Evolutionary conservation across 92 coral and sea anemone species (phyloP), one percentile per base, ranked within the genome.

Genomic region (Heliopora coerulea): DNA sequence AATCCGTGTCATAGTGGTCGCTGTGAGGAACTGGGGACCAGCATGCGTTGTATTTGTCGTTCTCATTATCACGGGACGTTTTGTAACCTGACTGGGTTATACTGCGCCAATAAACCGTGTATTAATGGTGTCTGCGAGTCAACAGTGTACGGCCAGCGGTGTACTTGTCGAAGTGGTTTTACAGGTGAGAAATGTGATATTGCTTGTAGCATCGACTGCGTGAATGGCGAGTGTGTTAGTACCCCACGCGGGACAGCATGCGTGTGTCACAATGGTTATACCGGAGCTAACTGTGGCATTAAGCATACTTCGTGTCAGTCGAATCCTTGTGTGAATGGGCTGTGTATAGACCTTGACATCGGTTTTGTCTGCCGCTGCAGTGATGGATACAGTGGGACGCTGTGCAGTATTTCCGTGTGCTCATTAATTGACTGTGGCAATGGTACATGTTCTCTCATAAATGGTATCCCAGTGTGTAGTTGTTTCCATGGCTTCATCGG

Each of bases 401-500:
- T 58, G 40, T 70, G 77, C 37, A 70, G 54, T 34, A 70, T 78
- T 15, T 74, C 87, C 28, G 83, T 88, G 10, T 91, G 97, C 54
- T 21, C n/a, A 0, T 49, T 54, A 15, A 79, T 81, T 44, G 83
- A 84, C 0, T 91, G 97, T 72, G 49, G 54, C 18, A 83, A 89
- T 65, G 97, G 91, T 12, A 66, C 78, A 48, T 83, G 87, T 40
- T 49, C 73, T 25, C 49, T 79, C 15, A 73, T 69, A 26, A 56
- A 58, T 0, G 75, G 88, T 18, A 49, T 54, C 68, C 87, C 87
- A 34, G 26, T 49, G 18, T 91, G 97, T 79, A 64, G 74, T 27
- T 91, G 97, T 52, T 44, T 50, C 10, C 26, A 52, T 5, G 96
- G 88, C 27, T 91, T 62, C 70, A 72, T 87, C 26, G 97, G 97